Percentiles rank a stretch among this genome's conserved stretches.
Conservation (phyloP, 2,888 invertebrate species). For the Stramonita haemastoma region DNA sequence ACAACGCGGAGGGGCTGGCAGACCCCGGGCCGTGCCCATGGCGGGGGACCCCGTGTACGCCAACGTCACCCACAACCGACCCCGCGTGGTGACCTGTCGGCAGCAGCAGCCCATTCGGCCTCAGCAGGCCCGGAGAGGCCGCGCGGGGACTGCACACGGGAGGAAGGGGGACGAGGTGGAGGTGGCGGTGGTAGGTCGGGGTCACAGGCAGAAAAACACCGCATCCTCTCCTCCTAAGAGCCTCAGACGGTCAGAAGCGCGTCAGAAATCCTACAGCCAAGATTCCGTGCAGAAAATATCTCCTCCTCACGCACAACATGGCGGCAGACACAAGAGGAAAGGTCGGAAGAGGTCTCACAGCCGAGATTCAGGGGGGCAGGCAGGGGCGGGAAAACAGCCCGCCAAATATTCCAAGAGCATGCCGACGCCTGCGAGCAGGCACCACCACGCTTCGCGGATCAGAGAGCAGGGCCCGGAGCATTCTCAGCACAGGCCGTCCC, state of each 20-base stretch:
- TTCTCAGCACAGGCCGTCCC: neutral
- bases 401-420: neutral
- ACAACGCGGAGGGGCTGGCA: neutral
- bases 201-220: neutral
- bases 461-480: neutral
- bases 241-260: no score
- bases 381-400: neutral
- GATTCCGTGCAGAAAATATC: no score
- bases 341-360: neutral
- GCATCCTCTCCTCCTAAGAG: no score
- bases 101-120: neutral
- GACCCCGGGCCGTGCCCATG: neutral
- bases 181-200: neutral
- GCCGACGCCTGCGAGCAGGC: neutral
- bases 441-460: neutral
- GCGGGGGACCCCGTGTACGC: neutral
- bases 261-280: no score
- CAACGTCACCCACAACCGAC: neutral
- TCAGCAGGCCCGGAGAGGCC: neutral
- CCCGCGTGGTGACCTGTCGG: neutral
- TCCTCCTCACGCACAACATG: no score
- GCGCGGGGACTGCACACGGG: neutral
- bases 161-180: neutral
- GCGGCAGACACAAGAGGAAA: neutral
- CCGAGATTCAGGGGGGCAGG: neutral